Percentiles rank a stretch among this genome's conserved stretches.
These are phyloP conservation scores for Hydrochoerus hydrochaeris DNA, from an alignment of 2,113 vertebrate species.

Conservation along the genomic window DNA sequence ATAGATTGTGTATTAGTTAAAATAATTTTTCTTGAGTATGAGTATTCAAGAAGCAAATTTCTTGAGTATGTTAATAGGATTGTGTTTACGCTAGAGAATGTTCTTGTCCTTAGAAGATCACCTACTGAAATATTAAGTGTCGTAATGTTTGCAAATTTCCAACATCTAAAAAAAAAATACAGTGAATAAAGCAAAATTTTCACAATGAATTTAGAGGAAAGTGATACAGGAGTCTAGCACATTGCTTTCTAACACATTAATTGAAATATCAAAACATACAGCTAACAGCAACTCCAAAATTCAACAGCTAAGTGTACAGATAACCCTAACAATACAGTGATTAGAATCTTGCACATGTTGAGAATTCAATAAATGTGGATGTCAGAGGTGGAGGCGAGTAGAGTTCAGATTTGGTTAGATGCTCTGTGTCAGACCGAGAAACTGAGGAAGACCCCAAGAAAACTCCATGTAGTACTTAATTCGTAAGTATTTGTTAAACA, in stretches of 20 bases:
- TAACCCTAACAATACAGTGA: rapidly evolving
- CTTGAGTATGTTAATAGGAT: not conserved
- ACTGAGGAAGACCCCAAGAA: not conserved
- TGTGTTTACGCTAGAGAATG: not conserved
- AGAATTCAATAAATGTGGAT: not conserved
- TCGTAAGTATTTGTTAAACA: slow-evolving; percentile 32
- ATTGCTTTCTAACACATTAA: not conserved
- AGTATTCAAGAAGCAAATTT: not conserved
- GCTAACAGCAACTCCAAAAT: not conserved
- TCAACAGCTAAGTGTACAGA: not conserved
- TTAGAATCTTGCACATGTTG: not conserved
- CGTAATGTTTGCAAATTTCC: not conserved
- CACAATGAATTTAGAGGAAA: not conserved
- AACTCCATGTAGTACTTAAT: not conserved
- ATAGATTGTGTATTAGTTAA: not conserved
- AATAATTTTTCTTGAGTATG: not conserved
- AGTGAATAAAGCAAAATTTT: not conserved
- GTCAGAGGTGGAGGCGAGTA: not conserved
- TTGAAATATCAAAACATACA: not conserved
- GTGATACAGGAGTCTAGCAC: not conserved
- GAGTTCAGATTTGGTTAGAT: not conserved
- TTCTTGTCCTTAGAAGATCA: not conserved
- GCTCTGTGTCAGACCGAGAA: not conserved
- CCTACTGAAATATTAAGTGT: not conserved
- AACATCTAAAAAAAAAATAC: not conserved